A percentile compares a stretch with the other conserved stretches of the same genome.
Conservation (phyloP, 1,140 invertebrate genomes). For the Triops longicaudatus region DNA sequence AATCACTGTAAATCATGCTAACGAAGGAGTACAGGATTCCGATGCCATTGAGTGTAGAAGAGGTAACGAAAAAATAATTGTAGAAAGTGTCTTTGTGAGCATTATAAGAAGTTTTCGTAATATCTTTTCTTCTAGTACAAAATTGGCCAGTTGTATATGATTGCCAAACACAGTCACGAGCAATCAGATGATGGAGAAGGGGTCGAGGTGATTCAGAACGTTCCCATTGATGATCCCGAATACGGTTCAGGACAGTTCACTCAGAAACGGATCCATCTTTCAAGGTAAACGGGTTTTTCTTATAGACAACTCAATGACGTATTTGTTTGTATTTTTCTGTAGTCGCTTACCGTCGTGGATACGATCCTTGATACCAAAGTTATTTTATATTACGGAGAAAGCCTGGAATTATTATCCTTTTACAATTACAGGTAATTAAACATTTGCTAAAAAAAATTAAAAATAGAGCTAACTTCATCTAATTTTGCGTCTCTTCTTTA, state of each 20-base stretch:
- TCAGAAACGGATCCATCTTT: constrained; percentile 84
- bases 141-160: constrained; percentile 90
- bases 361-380: constrained; percentile 71
- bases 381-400: constrained; percentile 89
- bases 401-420: constrained; percentile 93
- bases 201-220: constrained; percentile 82
- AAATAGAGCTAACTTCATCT: constrained; percentile 24
- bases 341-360: constrained; percentile 85
- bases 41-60: constrained; percentile 83
- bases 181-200: constrained; percentile 82
- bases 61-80: constrained; percentile 52
- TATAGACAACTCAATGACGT: not conserved
- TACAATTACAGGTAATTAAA: constrained; percentile 68
- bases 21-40: constrained; percentile 84
- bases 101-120: constrained; percentile 17
- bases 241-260: constrained; percentile 81
- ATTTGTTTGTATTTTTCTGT: constrained; percentile 37
- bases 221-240: constrained; percentile 62
- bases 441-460: not conserved
- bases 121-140: constrained; percentile 55
- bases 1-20: constrained; percentile 43
- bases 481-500: constrained; percentile 34
- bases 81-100: constrained; percentile 12
- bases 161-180: constrained; percentile 82
- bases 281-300: constrained; percentile 50